Percentiles rank a stretch among this genome's conserved stretches.
These are phyloP conservation scores for Australoheros scitulus DNA, from an alignment of 2,113 vertebrate species.

Conservation along the genomic window DNA sequence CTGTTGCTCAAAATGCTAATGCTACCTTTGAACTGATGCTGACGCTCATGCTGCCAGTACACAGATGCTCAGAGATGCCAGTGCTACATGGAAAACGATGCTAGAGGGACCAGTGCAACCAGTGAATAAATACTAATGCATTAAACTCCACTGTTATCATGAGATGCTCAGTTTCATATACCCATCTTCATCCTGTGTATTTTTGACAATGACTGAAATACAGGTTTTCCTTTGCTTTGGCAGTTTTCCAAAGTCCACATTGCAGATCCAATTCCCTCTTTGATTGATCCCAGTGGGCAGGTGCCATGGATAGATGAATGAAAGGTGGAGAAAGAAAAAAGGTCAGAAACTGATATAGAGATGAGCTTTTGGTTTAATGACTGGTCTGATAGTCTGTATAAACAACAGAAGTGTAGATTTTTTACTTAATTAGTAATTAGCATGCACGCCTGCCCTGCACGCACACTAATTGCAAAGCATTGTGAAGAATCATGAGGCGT, in stretches of 20 bases:
- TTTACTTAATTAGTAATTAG: background rate
- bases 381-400: background rate
- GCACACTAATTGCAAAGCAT: background rate
- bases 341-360: background rate
- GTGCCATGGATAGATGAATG: background rate
- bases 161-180: background rate
- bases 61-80: background rate
- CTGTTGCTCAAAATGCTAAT: background rate
- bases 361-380: background rate
- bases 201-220: background rate
- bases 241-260: background rate
- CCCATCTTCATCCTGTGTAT: background rate
- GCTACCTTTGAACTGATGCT: background rate
- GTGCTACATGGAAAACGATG: background rate
- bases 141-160: background rate
- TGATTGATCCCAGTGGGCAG: background rate
- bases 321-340: background rate
- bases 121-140: rapidly evolving
- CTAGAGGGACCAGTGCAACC: background rate
- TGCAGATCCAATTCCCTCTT: background rate
- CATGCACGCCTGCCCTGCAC: background rate
- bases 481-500: background rate
- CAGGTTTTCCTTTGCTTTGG: background rate
- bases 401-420: background rate
- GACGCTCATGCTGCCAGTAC: background rate